phyloP scores from a whole-genome alignment of 1,140 invertebrate species.

The Nymphalis io region DNA sequence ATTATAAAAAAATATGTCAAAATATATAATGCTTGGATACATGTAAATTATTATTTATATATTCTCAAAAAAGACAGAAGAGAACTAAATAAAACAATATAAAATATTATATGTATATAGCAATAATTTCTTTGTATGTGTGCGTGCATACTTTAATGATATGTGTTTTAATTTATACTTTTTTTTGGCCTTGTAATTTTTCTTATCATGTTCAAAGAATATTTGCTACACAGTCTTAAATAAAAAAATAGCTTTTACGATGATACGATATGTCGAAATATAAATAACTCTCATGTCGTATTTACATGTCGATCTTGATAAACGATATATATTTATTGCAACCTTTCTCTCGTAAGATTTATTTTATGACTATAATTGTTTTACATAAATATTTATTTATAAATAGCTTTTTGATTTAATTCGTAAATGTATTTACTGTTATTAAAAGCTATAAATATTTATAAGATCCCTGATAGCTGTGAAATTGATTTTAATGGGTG shows the following conservation, averaged over 20 bases:
- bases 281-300: not conserved
- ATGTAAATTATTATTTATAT: too few species aligned
- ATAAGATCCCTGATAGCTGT: not conserved
- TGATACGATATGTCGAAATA: not conserved
- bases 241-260: not conserved
- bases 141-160: too few species aligned
- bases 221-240: too few species aligned
- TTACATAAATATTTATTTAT: not conserved
- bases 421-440: not conserved
- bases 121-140: too few species aligned
- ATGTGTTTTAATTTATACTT: too few species aligned
- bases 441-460: not conserved
- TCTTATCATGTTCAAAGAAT: too few species aligned
- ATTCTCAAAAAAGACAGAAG: too few species aligned
- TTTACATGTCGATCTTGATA: slow-evolving; percentile 3
- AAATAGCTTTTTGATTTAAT: slow-evolving; percentile 11
- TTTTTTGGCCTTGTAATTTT: too few species aligned
- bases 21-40: too few species aligned
- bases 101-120: too few species aligned
- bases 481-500: not conserved
- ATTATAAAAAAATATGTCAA: too few species aligned
- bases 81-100: too few species aligned
- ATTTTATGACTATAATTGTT: slow-evolving; percentile 1
- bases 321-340: slow-evolving; percentile 6
- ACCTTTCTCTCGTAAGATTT: not conserved